Percentiles rank a stretch among this genome's conserved stretches.
Evolutionary conservation across 2,888 invertebrate genomes (phyloP).

Genomic region (Scaptomyza reducta): DNA sequence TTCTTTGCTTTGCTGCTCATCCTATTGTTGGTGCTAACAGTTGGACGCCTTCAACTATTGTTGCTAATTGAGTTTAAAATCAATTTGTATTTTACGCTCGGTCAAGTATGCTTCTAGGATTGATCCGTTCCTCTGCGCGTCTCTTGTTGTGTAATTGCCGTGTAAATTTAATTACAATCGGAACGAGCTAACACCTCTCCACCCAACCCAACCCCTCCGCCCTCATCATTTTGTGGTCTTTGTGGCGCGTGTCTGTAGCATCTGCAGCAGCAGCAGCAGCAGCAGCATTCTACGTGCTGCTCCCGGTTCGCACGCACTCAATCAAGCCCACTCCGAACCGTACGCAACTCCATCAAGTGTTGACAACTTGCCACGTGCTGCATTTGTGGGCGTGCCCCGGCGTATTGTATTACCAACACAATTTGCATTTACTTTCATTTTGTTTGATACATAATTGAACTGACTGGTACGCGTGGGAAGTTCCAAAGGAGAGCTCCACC

Average conservation of each 20-base stretch:
- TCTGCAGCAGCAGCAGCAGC: not conserved
- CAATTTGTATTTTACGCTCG: slow-evolving; percentile 81
- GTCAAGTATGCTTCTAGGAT: slow-evolving; percentile 16
- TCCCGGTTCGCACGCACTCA: slow-evolving; percentile 54
- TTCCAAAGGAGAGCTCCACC: slow-evolving; percentile 3
- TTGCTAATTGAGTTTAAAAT: slow-evolving; percentile 85
- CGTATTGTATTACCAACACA: slow-evolving; percentile 72
- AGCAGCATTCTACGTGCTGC: slow-evolving; percentile 2
- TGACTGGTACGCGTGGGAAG: slow-evolving; percentile 26
- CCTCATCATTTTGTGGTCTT: slow-evolving; percentile 1
- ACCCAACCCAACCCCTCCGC: too few relatives aligned
- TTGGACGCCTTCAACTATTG: slow-evolving; percentile 49
- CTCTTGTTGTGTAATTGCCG: slow-evolving; percentile 83
- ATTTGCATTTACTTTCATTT: slow-evolving; percentile 76
- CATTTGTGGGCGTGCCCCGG: slow-evolving; percentile 24
- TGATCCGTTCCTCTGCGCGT: slow-evolving; percentile 17
- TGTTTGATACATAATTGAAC: slow-evolving; percentile 41
- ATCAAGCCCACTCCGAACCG: slow-evolving; percentile 35
- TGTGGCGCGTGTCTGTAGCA: slow-evolving; percentile 1
- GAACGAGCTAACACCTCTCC: slow-evolving; percentile 38
- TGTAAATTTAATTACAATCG: slow-evolving; percentile 84
- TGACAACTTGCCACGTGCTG: slow-evolving; percentile 66
- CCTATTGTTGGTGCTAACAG: slow-evolving; percentile 44
- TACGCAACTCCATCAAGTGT: slow-evolving; percentile 70
- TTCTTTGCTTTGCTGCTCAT: slow-evolving; percentile 24